Conservation (phyloP, 2,888 invertebrate genomes). For the Eupithecia inturbata region DNA sequence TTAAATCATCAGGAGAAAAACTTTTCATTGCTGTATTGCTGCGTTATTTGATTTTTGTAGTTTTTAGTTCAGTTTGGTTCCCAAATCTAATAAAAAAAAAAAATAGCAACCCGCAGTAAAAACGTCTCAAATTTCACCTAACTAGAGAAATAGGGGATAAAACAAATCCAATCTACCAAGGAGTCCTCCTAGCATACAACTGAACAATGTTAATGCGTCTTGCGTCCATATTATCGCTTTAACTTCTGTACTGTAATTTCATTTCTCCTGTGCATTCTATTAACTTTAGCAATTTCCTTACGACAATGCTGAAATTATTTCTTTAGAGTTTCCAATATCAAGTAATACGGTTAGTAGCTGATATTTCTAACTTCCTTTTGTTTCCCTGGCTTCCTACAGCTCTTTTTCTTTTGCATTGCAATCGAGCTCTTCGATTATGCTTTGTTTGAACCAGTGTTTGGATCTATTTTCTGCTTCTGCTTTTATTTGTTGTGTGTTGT, state of each 20-base stretch:
- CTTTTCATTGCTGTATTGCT: neutral
- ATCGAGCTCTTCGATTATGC: neutral
- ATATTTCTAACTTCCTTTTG: conserved; percentile 7
- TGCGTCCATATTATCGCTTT: conserved; percentile 36
- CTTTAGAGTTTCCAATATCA: conserved; percentile 27
- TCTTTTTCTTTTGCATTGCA: neutral
- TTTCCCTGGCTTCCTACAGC: neutral
- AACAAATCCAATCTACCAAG: conserved; percentile 3
- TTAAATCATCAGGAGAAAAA: too few relatives aligned
- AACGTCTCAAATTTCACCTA: neutral
- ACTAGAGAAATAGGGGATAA: neutral
- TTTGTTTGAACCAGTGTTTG: neutral
- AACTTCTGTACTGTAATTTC: conserved; percentile 40
- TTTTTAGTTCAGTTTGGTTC: neutral
- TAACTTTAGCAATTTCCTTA: conserved; percentile 44
- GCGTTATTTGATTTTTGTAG: neutral
- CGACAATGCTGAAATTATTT: conserved; percentile 37
- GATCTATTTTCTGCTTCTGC: neutral
- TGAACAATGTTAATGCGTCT: conserved; percentile 23
- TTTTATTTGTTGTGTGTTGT: neutral
- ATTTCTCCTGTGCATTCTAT: conserved; percentile 42
- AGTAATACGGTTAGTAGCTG: neutral
- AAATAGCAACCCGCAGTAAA: neutral
- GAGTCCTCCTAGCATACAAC: conserved; percentile 31
- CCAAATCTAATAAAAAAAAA: neutral